Percentiles rank a stretch among this genome's conserved stretches.
Conservation (phyloP, 2,888 invertebrate genomes). For the Gastracanthus pulcherrimus region DNA sequence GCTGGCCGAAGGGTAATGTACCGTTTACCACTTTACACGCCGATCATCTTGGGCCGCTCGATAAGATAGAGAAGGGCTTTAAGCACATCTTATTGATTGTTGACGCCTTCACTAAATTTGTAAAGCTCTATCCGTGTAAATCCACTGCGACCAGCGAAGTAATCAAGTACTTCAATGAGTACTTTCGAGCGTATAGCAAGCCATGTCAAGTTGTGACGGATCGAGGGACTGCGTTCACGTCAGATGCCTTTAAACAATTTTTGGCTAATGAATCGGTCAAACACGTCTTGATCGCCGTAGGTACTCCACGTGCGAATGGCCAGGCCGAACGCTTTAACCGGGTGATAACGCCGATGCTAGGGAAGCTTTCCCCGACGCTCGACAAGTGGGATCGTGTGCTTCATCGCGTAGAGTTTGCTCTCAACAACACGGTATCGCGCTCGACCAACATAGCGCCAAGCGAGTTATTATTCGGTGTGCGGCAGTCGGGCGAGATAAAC, state of each 20-base stretch:
- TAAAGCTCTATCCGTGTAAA: slow-evolving; percentile 33
- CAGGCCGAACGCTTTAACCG: slow-evolving; percentile 64
- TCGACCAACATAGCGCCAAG: slow-evolving; percentile 64
- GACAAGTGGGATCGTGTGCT: no score
- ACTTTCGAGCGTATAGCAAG: not conserved
- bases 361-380: slow-evolving; percentile 59
- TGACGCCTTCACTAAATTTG: slow-evolving; percentile 54
- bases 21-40: slow-evolving; percentile 66
- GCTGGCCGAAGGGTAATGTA: slow-evolving; percentile 62
- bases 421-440: slow-evolving; percentile 63
- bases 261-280: no score
- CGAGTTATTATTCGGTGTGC: no score
- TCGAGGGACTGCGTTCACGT: no score
- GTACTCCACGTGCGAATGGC: no score
- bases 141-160: slow-evolving; percentile 18
- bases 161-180: not conserved
- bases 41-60: slow-evolving; percentile 64
- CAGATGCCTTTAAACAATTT: no score
- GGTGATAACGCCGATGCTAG: slow-evolving; percentile 61
- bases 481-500: slow-evolving; percentile 60
- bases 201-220: not conserved
- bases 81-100: slow-evolving; percentile 49
- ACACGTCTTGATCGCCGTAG: no score
- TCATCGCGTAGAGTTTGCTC: no score
- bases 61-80: slow-evolving; percentile 45